These are phyloP conservation scores for Aspiorhynchus laticeps DNA, from an alignment of 2,113 vertebrate species.

Conservation along the genomic window DNA sequence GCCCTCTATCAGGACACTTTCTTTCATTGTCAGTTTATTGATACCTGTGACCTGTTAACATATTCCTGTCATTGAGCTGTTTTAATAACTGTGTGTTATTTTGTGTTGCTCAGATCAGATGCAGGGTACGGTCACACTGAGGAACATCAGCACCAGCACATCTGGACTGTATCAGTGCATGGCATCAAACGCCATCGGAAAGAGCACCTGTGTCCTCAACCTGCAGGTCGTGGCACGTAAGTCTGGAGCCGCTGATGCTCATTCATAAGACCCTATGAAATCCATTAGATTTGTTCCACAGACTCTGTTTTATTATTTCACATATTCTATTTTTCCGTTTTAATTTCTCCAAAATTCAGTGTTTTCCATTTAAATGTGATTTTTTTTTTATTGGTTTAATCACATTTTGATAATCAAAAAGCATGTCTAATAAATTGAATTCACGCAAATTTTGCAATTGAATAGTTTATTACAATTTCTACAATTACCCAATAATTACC, in stretches of 20 bases:
- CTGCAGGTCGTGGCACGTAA: constrained; percentile 94
- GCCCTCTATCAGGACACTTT: background rate
- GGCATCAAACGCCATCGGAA: constrained; percentile 92
- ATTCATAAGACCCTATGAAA: too few relatives aligned
- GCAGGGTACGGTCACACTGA: constrained; percentile 91
- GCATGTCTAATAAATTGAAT: background rate
- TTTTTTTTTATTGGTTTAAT: too few relatives aligned
- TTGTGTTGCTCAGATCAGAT: constrained; percentile 85
- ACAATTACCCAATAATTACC: too few relatives aligned
- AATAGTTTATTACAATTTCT: too few relatives aligned
- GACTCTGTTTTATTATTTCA: too few relatives aligned
- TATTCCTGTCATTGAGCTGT: background rate
- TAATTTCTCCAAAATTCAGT: too few relatives aligned
- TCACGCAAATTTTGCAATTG: too few relatives aligned
- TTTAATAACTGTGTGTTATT: background rate
- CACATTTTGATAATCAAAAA: too few relatives aligned
- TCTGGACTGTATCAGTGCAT: constrained; percentile 97
- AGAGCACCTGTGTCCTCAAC: constrained; percentile 93
- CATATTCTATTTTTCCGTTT: too few relatives aligned
- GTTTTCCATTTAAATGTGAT: too few relatives aligned
- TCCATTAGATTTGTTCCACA: too few relatives aligned
- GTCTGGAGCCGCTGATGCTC: constrained; percentile 61
- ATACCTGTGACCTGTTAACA: too few relatives aligned
- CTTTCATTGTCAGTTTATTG: background rate
- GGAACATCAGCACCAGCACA: constrained; percentile 91